A percentile compares a stretch with the other conserved stretches of the same genome.
These are phyloP conservation scores for Spialia ferax DNA, from an alignment of 2,888 invertebrate genomes.

Conservation along the genomic window DNA sequence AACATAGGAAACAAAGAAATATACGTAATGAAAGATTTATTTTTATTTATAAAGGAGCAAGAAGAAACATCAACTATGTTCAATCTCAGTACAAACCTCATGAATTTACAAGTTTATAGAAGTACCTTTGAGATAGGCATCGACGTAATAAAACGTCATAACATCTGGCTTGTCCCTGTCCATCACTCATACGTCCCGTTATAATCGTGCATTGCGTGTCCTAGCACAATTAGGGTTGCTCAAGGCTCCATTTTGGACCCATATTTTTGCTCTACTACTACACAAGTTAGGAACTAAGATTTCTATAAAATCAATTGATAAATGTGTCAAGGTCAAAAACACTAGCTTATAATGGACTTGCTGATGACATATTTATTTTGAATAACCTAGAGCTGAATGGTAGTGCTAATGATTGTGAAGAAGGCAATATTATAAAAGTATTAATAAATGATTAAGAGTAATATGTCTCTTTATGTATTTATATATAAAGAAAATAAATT, in stretches of 20 bases:
- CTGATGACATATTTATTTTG: background rate
- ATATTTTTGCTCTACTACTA: constrained; percentile 23
- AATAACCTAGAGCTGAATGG: background rate
- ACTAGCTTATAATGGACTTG: constrained; percentile 12
- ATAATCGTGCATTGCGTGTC: constrained; percentile 35
- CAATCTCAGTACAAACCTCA: background rate
- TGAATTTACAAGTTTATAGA: constrained; percentile 26
- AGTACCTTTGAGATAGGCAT: constrained; percentile 20
- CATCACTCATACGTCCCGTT: constrained; percentile 38
- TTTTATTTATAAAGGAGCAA: too few species aligned
- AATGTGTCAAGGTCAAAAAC: constrained; percentile 31
- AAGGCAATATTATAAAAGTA: background rate
- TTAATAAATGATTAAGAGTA: too few species aligned
- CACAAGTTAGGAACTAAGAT: too few species aligned
- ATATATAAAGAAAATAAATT: background rate
- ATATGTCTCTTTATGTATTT: too few species aligned
- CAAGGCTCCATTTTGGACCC: constrained; percentile 35
- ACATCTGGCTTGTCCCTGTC: constrained; percentile 32
- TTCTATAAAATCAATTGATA: constrained; percentile 22
- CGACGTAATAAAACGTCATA: constrained; percentile 36
- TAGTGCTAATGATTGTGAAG: background rate
- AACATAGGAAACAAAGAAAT: background rate
- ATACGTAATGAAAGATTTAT: background rate
- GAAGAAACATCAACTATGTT: background rate
- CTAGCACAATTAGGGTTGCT: constrained; percentile 38